Conservation (phyloP, 2,797 vertebrate species). For the Rallus crepitans region DNA sequence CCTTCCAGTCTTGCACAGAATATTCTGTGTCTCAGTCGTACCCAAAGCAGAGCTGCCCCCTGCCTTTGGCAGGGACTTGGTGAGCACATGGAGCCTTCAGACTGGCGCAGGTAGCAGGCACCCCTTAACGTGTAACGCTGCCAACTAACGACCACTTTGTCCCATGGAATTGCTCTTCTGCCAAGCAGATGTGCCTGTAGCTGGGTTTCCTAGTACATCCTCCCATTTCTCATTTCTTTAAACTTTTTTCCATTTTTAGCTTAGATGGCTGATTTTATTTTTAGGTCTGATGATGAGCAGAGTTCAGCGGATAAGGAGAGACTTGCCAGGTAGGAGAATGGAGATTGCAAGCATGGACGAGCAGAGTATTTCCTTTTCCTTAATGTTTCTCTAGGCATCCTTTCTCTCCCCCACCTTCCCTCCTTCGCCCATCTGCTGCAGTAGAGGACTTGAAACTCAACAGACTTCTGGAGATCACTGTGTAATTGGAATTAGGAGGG, state of each 20-base stretch:
- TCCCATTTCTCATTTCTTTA: slow-evolving; percentile 7
- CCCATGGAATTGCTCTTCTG: neutral
- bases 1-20: neutral
- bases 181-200: neutral
- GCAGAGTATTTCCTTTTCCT: slow-evolving; percentile 70
- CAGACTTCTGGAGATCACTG: slow-evolving; percentile 31
- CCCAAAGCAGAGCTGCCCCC: neutral
- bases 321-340: slow-evolving; percentile 89
- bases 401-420: slow-evolving; percentile 61
- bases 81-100: neutral
- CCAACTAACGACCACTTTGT: neutral
- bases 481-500: slow-evolving; percentile 6
- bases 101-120: fast-evolving
- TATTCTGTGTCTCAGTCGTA: fast-evolving
- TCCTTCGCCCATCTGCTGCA: slow-evolving; percentile 63
- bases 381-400: slow-evolving; percentile 64
- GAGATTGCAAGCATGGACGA: slow-evolving; percentile 81
- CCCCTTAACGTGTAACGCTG: neutral
- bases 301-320: slow-evolving; percentile 94
- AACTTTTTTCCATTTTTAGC: slow-evolving; percentile 79
- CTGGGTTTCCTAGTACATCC: slow-evolving; percentile 6
- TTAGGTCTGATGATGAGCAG: slow-evolving; percentile 92
- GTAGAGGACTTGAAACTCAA: slow-evolving; percentile 11
- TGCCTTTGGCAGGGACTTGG: neutral
- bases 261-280: slow-evolving; percentile 89